A percentile compares a stretch with the other conserved stretches of the same genome.
Conservation (phyloP, 2,888 invertebrate genomes). For the Lumbricus terrestris region DNA sequence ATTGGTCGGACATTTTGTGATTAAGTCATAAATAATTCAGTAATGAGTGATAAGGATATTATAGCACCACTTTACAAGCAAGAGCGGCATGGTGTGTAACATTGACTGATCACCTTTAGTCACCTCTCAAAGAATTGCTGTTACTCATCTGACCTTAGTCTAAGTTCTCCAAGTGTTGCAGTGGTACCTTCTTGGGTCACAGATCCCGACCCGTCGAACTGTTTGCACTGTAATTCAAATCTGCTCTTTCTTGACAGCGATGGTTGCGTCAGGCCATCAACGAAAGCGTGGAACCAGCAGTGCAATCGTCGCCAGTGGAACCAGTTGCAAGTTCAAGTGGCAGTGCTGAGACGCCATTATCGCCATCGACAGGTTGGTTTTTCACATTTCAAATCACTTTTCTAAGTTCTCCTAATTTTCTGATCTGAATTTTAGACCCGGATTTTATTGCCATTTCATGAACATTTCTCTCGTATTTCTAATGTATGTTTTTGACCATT, state of each 20-base stretch:
- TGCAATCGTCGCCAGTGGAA: background rate
- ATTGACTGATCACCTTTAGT: too few species aligned
- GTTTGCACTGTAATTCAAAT: background rate
- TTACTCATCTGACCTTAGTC: too few species aligned
- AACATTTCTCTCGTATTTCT: too few species aligned
- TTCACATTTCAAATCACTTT: background rate
- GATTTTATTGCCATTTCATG: background rate
- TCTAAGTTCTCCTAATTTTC: background rate
- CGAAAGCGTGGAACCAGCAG: slow-evolving; percentile 12
- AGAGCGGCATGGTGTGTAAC: too few species aligned
- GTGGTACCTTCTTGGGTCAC: too few species aligned
- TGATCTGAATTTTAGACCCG: background rate
- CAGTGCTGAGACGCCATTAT: background rate
- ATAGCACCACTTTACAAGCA: too few species aligned
- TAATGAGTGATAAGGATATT: too few species aligned
- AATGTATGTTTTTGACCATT: too few species aligned
- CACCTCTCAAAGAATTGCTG: too few species aligned
- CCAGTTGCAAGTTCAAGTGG: background rate
- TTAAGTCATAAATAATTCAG: too few species aligned
- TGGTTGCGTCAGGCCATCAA: slow-evolving; percentile 30
- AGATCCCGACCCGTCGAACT: background rate
- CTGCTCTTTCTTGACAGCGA: slow-evolving; percentile 18
- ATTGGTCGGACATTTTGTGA: too few species aligned
- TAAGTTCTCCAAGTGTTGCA: too few species aligned
- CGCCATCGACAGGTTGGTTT: background rate